Conservation (phyloP, 1,140 invertebrate species). For the Platorchestia sp. region DNA sequence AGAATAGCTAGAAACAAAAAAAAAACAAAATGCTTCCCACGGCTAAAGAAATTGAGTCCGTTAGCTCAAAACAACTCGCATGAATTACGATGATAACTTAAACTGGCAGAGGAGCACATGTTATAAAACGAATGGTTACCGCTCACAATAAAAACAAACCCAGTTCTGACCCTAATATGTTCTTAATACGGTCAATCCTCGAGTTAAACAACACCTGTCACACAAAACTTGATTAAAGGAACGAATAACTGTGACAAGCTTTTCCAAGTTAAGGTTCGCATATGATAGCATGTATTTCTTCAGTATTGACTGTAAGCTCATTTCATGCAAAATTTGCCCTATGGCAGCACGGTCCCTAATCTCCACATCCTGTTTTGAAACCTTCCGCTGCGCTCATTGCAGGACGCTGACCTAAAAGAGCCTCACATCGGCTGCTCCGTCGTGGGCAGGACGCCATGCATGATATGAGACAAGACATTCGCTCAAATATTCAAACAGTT, state of each 20-base stretch:
- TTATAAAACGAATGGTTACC: background rate
- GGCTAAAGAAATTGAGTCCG: background rate
- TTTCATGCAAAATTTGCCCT: background rate
- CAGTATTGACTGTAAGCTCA: too few species aligned
- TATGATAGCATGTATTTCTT: too few species aligned
- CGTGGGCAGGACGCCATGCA: background rate
- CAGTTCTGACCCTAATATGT: background rate
- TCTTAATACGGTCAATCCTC: too few species aligned
- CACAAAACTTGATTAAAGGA: too few species aligned
- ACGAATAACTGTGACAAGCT: too few species aligned
- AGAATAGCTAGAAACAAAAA: background rate
- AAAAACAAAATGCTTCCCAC: too few species aligned
- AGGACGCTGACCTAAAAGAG: background rate
- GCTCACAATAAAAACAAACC: background rate
- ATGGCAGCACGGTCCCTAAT: background rate
- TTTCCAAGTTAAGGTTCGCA: too few species aligned
- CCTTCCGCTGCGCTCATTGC: background rate
- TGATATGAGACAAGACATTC: background rate
- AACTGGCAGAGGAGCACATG: background rate
- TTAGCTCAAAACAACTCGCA: background rate
- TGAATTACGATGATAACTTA: too few species aligned
- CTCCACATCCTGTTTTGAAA: conserved; percentile 7
- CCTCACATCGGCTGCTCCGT: background rate
- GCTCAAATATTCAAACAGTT: background rate
- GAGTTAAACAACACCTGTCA: too few species aligned